Base-by-base conservation (phyloP, 2,888 invertebrate species). In the Megalurothrips usitatus region DNA sequence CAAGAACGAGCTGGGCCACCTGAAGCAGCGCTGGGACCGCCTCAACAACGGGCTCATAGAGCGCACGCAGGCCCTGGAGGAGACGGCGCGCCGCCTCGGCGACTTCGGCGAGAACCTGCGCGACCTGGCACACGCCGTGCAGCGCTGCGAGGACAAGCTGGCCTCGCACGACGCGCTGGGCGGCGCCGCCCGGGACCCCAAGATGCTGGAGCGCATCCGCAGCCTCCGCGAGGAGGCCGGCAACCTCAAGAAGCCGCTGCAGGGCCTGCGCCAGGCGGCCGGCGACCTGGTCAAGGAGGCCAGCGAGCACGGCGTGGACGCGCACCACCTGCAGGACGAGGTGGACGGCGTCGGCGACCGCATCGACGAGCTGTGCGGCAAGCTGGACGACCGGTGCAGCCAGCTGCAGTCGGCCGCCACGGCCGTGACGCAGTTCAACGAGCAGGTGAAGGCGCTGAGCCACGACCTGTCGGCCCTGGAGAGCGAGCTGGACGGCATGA, bases 21-120 rank as follows among this genome's bases (percentile, higher is more conserved):
- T 97, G 87, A 96, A 94, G 87, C 93, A 93, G 83, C 90, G 96
- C 84, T 98, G 98, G 98, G 96, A 98, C 85, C 92, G 92, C 85
- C 90, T 98, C 12, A 96, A 96, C 87, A 95, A 95, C 85, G 95
- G 93, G 85, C 89, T 96, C 4, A 89, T 93, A 80, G 92, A 93
- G 82, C 91, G 93, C 85, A 92, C 94, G 48, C 94, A 95, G 85
- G 92, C 92, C 85, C 87, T 96, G 81, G 97, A 98, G 87, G 94
- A 94, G 80, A 94, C 95, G 68, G 92, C 93, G 0, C 92, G 94
- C 81, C 92, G 94, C 84, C 89, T 97, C 81, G 92, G 93, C 81
- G 96, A 97, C 84, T 95, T 96, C 86, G 92, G 92, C 79, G 97
- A 97, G 86, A 93, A 93, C 82, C 89, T 95, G 19, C 91, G 96